phyloP scores from a whole-genome alignment of 1,140 invertebrate species.

The Reticulitermes speratus region DNA sequence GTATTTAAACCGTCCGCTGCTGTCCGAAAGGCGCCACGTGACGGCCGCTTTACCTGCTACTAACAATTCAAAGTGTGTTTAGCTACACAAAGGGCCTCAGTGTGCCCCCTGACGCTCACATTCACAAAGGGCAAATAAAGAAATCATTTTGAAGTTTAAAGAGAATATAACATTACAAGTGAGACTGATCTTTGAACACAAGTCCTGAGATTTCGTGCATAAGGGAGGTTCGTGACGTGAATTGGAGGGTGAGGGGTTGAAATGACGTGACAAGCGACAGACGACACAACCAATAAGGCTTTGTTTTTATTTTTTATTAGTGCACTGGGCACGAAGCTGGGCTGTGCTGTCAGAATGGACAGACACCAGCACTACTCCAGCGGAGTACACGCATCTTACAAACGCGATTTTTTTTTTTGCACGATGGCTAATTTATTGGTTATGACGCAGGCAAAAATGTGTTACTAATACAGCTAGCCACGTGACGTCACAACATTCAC shows the following conservation, averaged over 20 bases:
- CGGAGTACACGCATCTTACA: too few species aligned
- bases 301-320: too few species aligned
- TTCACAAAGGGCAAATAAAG: background rate
- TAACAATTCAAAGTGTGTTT: background rate
- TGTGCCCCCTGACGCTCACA: background rate
- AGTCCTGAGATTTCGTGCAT: background rate
- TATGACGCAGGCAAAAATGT: too few species aligned
- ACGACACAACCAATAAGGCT: too few species aligned
- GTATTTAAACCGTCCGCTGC: background rate
- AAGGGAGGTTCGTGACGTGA: background rate
- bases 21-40: background rate
- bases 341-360: too few species aligned
- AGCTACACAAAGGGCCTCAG: background rate
- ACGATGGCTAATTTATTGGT: too few species aligned
- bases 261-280: background rate
- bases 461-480: too few species aligned
- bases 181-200: background rate
- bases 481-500: too few species aligned
- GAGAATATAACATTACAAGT: background rate
- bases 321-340: too few species aligned
- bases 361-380: too few species aligned
- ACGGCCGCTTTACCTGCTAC: background rate
- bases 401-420: too few species aligned
- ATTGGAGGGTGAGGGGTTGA: background rate
- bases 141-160: background rate